These are phyloP conservation scores for Burhinus oedicnemus DNA, from an alignment of 2,113 vertebrate genomes.

Conservation along the genomic window DNA sequence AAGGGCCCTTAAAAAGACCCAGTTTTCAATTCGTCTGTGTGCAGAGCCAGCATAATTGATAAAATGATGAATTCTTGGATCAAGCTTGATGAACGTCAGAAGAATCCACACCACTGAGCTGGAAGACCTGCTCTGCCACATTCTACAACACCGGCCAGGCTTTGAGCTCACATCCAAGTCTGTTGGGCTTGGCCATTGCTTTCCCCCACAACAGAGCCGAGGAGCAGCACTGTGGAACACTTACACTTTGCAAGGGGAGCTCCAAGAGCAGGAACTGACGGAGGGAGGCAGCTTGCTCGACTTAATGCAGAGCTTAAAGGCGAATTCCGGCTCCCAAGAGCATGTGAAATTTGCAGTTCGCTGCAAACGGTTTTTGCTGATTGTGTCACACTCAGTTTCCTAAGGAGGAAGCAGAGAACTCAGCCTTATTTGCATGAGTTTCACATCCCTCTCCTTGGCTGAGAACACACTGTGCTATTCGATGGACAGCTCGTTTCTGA, in stretches of 20 bases:
- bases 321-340: background rate
- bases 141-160: background rate
- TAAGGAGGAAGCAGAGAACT: conserved; percentile 51
- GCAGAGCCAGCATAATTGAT: background rate
- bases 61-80: conserved; percentile 2
- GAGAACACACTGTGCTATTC: conserved; percentile 52
- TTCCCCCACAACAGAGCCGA: background rate
- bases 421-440: conserved; percentile 55
- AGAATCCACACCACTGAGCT: background rate
- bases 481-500: conserved; percentile 67
- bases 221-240: background rate
- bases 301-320: background rate
- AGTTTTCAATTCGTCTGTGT: background rate
- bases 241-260: background rate
- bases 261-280: background rate
- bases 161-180: background rate
- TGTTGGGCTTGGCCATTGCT: background rate
- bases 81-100: background rate
- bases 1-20: background rate
- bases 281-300: background rate
- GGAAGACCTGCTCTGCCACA: background rate
- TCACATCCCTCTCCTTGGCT: conserved; percentile 60
- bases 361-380: conserved; percentile 40
- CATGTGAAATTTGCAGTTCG: background rate
- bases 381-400: conserved; percentile 56